These are phyloP conservation scores for Periophthalmodon schlosseri DNA, from an alignment of 2,113 vertebrate genomes.

Conservation along the genomic window DNA sequence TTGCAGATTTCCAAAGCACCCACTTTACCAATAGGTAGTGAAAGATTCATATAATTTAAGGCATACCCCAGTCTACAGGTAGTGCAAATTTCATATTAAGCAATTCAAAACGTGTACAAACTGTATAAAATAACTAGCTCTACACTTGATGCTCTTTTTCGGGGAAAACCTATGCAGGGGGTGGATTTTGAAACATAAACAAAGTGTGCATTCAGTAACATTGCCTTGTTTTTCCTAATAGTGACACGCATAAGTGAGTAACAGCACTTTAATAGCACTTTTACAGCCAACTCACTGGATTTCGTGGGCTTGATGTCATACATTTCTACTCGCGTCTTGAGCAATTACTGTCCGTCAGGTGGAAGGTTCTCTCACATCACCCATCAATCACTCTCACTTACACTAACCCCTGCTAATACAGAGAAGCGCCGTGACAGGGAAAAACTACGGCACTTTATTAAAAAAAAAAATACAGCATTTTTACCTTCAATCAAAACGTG, in stretches of 20 bases:
- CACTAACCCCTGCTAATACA: constrained; percentile 19
- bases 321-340: neutral
- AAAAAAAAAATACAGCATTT: neutral
- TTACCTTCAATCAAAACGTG: constrained; percentile 40
- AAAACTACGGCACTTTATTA: neutral
- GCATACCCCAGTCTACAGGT: neutral
- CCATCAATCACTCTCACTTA: constrained; percentile 17
- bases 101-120: neutral
- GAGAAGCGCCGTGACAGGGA: constrained; percentile 15
- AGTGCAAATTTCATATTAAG: neutral
- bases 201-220: neutral
- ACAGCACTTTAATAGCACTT: constrained; percentile 2
- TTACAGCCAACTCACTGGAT: neutral
- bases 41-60: neutral
- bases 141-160: neutral
- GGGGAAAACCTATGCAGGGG: neutral
- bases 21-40: neutral
- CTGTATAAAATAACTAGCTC: neutral
- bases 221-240: neutral
- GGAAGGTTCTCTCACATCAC: neutral
- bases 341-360: constrained; percentile 13
- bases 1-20: neutral
- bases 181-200: neutral
- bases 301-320: neutral
- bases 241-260: neutral